Evolutionary conservation across 2,888 invertebrate species (phyloP).

Genomic region (Sabatieria punctata): DNA sequence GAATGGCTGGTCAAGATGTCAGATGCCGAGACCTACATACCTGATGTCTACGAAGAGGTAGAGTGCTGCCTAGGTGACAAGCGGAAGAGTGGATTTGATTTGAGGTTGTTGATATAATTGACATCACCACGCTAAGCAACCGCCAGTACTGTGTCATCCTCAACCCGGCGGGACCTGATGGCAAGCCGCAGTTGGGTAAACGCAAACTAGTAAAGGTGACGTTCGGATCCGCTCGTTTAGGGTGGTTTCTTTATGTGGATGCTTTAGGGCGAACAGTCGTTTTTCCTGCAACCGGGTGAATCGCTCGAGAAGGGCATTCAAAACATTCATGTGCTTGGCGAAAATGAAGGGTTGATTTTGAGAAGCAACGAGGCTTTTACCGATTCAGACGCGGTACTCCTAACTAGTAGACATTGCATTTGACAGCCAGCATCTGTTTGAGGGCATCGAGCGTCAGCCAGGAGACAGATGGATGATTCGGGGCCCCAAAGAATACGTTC

Average conservation of each 20-base stretch:
- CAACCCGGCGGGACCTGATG: constrained; percentile 32
- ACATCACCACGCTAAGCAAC: constrained; percentile 37
- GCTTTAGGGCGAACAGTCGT: constrained; percentile 38
- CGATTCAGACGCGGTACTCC: constrained; percentile 14
- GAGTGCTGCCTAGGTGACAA: too few species aligned
- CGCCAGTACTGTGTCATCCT: constrained; percentile 39
- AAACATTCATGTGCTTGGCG: constrained; percentile 36
- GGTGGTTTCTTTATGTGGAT: too few species aligned
- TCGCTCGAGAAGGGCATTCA: constrained; percentile 37
- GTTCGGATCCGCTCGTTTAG: too few species aligned
- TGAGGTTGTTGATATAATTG: constrained; percentile 34
- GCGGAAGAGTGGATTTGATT: not conserved
- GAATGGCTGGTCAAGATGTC: constrained; percentile 38
- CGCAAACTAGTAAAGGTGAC: constrained; percentile 36
- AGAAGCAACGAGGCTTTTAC: constrained; percentile 34
- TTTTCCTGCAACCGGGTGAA: constrained; percentile 40
- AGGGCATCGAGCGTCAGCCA: constrained; percentile 30
- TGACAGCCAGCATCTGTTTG: too few species aligned
- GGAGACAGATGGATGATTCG: constrained; percentile 40
- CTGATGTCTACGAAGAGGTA: constrained; percentile 38
- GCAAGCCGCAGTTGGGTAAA: constrained; percentile 36
- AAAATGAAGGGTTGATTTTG: constrained; percentile 39
- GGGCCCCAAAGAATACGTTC: constrained; percentile 39
- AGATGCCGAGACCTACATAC: constrained; percentile 39
- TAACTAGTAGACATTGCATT: too few species aligned